A percentile compares a stretch with the other conserved stretches of the same genome.
These are phyloP conservation scores for Dryadula phaetusa DNA, from an alignment of 2,888 invertebrate species.

Conservation along the genomic window DNA sequence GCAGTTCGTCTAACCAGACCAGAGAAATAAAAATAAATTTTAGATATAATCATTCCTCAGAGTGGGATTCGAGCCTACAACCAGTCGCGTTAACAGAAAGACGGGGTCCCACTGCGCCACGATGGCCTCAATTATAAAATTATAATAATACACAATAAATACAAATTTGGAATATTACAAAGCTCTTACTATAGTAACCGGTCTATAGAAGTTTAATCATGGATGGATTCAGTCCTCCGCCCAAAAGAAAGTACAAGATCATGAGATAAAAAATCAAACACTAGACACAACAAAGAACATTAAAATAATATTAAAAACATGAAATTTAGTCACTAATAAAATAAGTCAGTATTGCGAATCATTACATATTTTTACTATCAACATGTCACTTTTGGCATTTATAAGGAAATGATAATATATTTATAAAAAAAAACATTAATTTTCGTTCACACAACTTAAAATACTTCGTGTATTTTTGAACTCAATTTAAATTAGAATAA, in stretches of 20 bases:
- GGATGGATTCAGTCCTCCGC: constrained; percentile 58
- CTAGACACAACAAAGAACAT: constrained; percentile 10
- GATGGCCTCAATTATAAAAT: too few species aligned
- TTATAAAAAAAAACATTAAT: not conserved
- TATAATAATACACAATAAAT: not conserved
- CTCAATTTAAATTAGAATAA: constrained; percentile 6
- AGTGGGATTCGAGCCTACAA: too few species aligned
- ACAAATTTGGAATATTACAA: not conserved
- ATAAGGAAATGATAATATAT: not conserved
- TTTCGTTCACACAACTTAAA: constrained; percentile 12
- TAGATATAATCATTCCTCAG: too few species aligned
- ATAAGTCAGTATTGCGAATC: constrained; percentile 9
- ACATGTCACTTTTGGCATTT: constrained; percentile 15
- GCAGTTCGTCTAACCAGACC: too few species aligned
- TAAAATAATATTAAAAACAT: constrained; percentile 26
- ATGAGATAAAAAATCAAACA: constrained; percentile 9
- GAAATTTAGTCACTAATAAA: constrained; percentile 17
- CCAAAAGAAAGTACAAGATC: constrained; percentile 27
- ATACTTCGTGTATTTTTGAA: constrained; percentile 4
- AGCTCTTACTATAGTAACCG: constrained; percentile 1
- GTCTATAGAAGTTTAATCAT: constrained; percentile 54
- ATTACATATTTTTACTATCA: constrained; percentile 4
- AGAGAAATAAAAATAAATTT: too few species aligned
- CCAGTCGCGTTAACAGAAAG: too few species aligned
- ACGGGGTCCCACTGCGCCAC: too few species aligned